Conservation (phyloP, 2,113 vertebrate species). For the Sula dactylatra region DNA sequence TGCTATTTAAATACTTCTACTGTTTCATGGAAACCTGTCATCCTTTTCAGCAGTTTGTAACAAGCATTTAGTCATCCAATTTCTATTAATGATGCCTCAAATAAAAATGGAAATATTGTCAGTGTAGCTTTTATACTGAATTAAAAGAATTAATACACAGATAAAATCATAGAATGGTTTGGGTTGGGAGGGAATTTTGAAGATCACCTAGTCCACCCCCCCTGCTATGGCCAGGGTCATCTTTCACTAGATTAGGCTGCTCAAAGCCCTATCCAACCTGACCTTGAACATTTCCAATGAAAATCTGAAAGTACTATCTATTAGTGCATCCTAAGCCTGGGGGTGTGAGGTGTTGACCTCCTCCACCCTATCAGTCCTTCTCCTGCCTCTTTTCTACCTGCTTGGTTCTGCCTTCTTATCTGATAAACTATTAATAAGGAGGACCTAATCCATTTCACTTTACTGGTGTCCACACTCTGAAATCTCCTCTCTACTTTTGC, state of each 20-base stretch:
- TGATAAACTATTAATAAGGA: not conserved
- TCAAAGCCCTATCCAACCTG: not conserved
- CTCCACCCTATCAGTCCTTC: not conserved
- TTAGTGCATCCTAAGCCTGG: not conserved
- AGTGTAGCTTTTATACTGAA: not conserved
- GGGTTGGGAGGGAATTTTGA: not conserved
- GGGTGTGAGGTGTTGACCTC: not conserved
- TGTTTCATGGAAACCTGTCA: not conserved
- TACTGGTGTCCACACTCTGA: not conserved
- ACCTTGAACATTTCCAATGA: not conserved
- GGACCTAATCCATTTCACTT: not conserved
- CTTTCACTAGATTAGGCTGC: not conserved
- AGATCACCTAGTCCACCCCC: not conserved
- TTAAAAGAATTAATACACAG: not conserved
- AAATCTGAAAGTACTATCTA: not conserved
- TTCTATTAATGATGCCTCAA: not conserved
- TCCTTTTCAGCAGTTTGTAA: not conserved
- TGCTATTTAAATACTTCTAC: not conserved
- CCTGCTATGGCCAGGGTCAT: not conserved
- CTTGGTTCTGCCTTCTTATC: not conserved
- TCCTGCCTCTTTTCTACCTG: not conserved
- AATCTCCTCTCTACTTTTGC: not conserved
- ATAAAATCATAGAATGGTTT: not conserved
- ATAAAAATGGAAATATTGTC: not conserved
- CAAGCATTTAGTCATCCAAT: not conserved